These are phyloP conservation scores for Tetragonisca angustula DNA, from an alignment of 2,888 invertebrate genomes.

Conservation along the genomic window DNA sequence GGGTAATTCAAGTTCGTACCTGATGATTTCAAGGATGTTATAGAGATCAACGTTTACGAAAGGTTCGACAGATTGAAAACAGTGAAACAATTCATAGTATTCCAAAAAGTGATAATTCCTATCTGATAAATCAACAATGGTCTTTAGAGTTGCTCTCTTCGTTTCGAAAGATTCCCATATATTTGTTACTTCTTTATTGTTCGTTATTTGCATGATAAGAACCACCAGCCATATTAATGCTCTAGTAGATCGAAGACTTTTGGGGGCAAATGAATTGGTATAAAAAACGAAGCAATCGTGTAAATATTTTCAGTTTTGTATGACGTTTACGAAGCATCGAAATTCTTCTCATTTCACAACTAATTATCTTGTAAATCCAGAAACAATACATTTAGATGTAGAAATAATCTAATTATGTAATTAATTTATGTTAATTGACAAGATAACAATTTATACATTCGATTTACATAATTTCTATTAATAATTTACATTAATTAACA, in stretches of 20 bases:
- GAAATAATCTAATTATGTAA: too few species aligned
- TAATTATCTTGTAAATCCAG: too few species aligned
- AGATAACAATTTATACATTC: too few species aligned
- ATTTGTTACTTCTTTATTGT: background rate
- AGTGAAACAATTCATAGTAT: background rate
- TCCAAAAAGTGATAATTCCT: background rate
- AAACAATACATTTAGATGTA: too few species aligned
- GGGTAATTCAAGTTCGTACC: too few species aligned
- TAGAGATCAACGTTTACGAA: background rate
- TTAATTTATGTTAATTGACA: too few species aligned
- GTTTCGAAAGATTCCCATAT: background rate
- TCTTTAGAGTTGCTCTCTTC: background rate
- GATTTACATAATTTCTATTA: too few species aligned
- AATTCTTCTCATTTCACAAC: too few species aligned
- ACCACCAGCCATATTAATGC: background rate
- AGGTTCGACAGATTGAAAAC: background rate
- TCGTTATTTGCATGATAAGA: background rate
- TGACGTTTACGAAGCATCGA: too few species aligned
- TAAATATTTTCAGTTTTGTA: background rate
- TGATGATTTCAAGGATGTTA: background rate
- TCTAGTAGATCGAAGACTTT: background rate
- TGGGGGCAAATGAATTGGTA: background rate
- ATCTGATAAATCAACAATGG: background rate
- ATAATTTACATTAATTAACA: too few species aligned
- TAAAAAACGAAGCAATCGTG: background rate